A percentile compares a stretch with the other conserved stretches of the same genome.
Conservation (phyloP, 2,797 vertebrate genomes). For the Hirundo rustica region DNA sequence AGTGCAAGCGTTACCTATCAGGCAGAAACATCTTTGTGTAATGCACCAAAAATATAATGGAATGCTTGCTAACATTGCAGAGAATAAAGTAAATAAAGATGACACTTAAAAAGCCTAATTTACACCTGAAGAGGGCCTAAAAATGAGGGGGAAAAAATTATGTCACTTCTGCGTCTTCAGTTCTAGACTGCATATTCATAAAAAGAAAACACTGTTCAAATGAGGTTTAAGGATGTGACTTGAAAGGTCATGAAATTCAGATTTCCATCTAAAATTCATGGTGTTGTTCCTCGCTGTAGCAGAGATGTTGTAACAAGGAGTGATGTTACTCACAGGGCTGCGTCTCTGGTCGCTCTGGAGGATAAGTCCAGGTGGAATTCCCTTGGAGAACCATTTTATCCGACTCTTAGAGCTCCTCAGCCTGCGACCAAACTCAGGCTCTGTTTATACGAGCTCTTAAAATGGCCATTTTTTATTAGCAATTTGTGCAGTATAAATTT, state of each 20-base stretch:
- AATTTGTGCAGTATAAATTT: background rate
- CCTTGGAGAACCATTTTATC: background rate
- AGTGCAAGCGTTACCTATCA: background rate
- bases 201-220: background rate
- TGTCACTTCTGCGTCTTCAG: background rate
- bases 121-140: background rate
- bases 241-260: conserved; percentile 51
- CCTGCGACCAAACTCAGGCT: background rate
- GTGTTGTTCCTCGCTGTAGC: background rate
- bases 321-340: background rate
- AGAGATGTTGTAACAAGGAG: background rate
- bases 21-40: background rate
- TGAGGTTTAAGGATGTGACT: conserved; percentile 14
- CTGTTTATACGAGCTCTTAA: fast-evolving
- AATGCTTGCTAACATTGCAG: background rate
- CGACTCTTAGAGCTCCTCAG: background rate
- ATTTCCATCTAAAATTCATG: conserved; percentile 47
- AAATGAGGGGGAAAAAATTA: background rate
- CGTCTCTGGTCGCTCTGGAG: background rate
- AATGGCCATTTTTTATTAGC: background rate
- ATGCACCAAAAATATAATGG: background rate
- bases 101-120: background rate
- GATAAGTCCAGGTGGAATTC: background rate
- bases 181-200: background rate
- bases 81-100: background rate